phyloP scores from a whole-genome alignment of 2,888 invertebrate genomes.

The Cephus sareptanus region DNA sequence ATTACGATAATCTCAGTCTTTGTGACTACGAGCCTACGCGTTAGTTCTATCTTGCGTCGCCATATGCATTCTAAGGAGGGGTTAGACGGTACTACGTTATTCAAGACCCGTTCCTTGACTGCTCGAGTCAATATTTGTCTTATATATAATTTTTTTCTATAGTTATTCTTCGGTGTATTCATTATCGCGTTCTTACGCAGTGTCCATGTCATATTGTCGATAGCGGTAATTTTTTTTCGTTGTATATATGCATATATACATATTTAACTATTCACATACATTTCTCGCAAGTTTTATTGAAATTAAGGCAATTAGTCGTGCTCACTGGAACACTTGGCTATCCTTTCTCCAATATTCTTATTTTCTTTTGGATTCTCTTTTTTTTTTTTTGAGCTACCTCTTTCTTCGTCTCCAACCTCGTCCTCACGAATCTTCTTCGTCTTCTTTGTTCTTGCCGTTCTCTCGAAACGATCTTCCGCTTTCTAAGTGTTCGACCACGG shows the following conservation, averaged over 20 bases:
- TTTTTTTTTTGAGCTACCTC: neutral
- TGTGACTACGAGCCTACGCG: too few relatives aligned
- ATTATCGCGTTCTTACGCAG: neutral
- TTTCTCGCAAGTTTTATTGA: neutral
- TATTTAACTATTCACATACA: neutral
- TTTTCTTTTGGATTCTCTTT: neutral
- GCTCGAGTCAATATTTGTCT: neutral
- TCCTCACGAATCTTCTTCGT: neutral
- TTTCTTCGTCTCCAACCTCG: neutral
- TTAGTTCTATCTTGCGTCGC: neutral
- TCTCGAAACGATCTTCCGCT: neutral
- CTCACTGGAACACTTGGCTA: neutral
- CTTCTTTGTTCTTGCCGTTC: neutral
- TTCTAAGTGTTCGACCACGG: neutral
- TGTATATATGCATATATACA: neutral
- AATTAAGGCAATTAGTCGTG: neutral
- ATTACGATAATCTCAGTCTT: neutral
- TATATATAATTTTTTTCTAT: neutral
- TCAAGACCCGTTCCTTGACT: neutral
- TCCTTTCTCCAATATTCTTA: neutral
- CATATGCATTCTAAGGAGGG: neutral
- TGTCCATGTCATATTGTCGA: too few relatives aligned
- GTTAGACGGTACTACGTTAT: neutral
- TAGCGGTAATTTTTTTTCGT: too few relatives aligned
- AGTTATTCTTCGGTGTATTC: neutral